These are phyloP conservation scores for Emydocephalus ijimae DNA, from an alignment of 2,113 vertebrate species.

Conservation along the genomic window DNA sequence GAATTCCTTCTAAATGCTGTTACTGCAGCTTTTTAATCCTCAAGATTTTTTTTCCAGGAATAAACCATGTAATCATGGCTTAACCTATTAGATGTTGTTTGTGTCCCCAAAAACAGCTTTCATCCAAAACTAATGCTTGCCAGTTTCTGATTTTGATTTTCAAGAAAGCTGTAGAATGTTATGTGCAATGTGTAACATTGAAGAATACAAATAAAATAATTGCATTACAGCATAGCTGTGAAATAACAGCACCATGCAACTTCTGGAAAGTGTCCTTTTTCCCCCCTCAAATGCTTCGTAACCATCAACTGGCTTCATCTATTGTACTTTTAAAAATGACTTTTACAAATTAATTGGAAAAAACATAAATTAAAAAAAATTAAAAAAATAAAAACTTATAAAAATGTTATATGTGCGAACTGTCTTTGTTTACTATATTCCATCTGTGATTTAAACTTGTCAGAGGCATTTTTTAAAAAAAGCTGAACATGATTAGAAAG, in stretches of 20 bases:
- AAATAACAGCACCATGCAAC: neutral
- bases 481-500: neutral
- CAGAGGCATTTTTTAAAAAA: neutral
- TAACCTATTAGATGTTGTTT: neutral
- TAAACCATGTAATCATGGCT: neutral
- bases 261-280: neutral
- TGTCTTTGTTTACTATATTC: neutral
- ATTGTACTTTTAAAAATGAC: neutral
- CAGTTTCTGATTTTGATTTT: neutral
- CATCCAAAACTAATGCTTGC: neutral
- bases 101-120: neutral
- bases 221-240: neutral
- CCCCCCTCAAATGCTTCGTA: neutral
- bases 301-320: neutral
- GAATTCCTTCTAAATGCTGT: neutral
- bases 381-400: neutral
- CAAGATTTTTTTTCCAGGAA: neutral
- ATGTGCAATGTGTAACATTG: neutral
- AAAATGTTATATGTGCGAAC: neutral
- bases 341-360: too few relatives aligned
- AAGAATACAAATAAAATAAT: neutral
- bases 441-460: neutral
- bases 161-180: neutral
- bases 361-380: neutral
- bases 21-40: neutral